Conservation (phyloP, 2,888 invertebrate species). For the Stratiomys singularior region DNA sequence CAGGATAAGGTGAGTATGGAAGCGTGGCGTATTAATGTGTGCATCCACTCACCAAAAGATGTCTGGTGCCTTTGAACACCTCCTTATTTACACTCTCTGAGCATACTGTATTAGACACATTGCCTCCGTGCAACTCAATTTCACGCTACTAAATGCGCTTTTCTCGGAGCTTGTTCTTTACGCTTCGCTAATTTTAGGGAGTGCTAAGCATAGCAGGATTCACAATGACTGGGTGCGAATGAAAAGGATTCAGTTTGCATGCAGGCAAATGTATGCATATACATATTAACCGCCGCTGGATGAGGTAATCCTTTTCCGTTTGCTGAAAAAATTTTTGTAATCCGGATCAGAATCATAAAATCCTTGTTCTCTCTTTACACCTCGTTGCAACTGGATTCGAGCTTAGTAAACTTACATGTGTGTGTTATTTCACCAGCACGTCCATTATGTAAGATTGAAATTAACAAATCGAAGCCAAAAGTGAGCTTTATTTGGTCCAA, state of each 20-base stretch:
- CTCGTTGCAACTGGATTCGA: too few species aligned
- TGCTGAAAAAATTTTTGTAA: neutral
- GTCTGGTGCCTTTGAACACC: conserved; percentile 40
- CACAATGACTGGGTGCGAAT: neutral
- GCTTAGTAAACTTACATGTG: neutral
- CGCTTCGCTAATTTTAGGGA: neutral
- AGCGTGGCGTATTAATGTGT: neutral
- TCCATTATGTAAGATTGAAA: too few species aligned
- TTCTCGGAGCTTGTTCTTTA: neutral
- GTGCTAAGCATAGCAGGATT: neutral
- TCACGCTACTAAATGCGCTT: conserved; percentile 1
- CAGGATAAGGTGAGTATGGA: neutral
- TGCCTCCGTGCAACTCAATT: neutral
- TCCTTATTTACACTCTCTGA: conserved; percentile 33
- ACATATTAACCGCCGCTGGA: too few species aligned
- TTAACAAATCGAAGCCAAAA: too few species aligned
- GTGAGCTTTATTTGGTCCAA: too few species aligned
- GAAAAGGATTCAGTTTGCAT: conserved; percentile 26
- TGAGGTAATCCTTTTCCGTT: neutral
- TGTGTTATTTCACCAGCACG: neutral
- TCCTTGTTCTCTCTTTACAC: too few species aligned
- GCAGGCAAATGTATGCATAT: neutral
- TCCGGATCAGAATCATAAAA: neutral
- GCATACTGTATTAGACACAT: neutral
- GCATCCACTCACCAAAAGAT: neutral